These are phyloP conservation scores for Prietella phreatophila DNA, from an alignment of 2,113 vertebrate species.

Conservation along the genomic window DNA sequence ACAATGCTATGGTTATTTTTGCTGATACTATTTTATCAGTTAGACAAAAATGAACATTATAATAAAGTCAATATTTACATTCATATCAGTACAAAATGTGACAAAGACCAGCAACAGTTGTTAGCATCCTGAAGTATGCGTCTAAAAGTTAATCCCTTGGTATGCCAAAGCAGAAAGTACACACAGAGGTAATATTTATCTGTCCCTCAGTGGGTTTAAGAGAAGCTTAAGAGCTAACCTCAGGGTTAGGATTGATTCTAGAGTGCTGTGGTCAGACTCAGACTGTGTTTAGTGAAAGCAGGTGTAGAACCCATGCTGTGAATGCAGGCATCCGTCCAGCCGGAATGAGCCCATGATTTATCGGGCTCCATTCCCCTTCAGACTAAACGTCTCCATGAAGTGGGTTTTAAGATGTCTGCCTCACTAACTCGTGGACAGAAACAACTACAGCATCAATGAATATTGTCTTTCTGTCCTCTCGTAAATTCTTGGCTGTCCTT, in stretches of 20 bases:
- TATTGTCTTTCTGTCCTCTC: background rate
- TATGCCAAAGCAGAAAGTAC: background rate
- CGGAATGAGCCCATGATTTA: slow-evolving; percentile 30
- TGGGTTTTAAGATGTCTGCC: slow-evolving; percentile 22
- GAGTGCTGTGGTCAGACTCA: slow-evolving; percentile 34
- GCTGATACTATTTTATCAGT: background rate
- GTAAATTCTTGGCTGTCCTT: background rate
- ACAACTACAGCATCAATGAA: background rate
- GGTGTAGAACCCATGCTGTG: slow-evolving; percentile 45
- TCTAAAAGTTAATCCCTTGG: slow-evolving; percentile 6
- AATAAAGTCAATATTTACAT: background rate
- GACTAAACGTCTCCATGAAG: slow-evolving; percentile 52
- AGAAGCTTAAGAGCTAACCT: slow-evolving; percentile 35
- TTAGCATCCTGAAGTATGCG: background rate
- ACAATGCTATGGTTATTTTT: background rate
- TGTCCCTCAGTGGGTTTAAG: slow-evolving; percentile 20
- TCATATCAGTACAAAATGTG: background rate
- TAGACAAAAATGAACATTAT: background rate
- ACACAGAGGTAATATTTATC: slow-evolving; percentile 9
- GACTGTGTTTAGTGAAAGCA: slow-evolving; percentile 48
- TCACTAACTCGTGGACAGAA: background rate
- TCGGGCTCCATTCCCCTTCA: slow-evolving; percentile 5
- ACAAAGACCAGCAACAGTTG: background rate
- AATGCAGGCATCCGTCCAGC: slow-evolving; percentile 33
- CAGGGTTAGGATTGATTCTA: slow-evolving; percentile 32